These are phyloP conservation scores for Microplitis manilae DNA, from an alignment of 2,888 invertebrate species.

Conservation along the genomic window DNA sequence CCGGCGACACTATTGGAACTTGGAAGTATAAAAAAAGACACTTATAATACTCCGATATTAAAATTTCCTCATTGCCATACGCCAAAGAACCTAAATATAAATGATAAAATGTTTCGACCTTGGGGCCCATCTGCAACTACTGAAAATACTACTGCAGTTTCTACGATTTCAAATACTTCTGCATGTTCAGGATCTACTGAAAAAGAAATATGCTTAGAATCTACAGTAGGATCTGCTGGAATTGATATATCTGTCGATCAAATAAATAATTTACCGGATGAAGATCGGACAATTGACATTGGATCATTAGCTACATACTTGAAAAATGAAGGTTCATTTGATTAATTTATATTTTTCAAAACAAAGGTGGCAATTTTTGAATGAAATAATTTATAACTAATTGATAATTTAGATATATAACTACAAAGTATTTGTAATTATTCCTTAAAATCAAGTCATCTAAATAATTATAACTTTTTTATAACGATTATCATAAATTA, in stretches of 20 bases:
- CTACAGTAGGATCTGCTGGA: background rate
- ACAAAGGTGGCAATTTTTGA: no score
- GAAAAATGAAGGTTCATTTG: no score
- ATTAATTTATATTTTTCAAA: no score
- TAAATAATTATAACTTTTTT: no score
- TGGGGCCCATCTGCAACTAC: background rate
- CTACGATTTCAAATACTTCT: background rate
- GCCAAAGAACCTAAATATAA: background rate
- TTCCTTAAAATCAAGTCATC: no score
- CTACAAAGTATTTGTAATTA: no score
- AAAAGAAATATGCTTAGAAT: background rate
- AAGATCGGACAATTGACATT: background rate
- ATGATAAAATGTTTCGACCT: background rate
- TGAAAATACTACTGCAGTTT: background rate
- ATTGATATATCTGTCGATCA: background rate
- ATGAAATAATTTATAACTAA: no score
- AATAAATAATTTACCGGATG: background rate
- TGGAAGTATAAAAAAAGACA: background rate
- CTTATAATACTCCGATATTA: background rate
- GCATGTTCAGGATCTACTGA: background rate
- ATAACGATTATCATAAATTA: no score
- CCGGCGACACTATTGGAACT: background rate
- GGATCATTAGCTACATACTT: no score
- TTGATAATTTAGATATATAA: no score
- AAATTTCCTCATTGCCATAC: background rate